Conservation (phyloP, 1,140 invertebrate genomes). For the Aphidius ervi region DNA sequence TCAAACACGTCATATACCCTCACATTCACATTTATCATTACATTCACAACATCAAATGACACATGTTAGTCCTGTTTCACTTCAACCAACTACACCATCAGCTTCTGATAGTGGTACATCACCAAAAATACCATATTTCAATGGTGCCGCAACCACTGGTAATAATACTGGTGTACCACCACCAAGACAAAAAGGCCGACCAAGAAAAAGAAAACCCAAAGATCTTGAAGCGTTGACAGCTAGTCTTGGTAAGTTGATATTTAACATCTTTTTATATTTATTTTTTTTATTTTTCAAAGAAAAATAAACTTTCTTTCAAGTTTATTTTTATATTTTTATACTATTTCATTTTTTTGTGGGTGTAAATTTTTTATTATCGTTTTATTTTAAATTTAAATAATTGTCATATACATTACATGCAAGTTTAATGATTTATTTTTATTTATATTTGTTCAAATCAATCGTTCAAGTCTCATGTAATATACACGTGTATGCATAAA, state of each 20-base stretch:
- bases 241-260: conserved; percentile 67
- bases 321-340: no score
- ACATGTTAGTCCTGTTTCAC: conserved; percentile 46
- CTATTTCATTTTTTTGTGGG: background rate
- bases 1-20: conserved; percentile 42
- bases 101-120: conserved; percentile 42
- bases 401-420: no score
- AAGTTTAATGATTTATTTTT: no score
- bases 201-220: conserved; percentile 86
- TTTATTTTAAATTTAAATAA: no score
- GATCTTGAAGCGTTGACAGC: conserved; percentile 80
- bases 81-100: conserved; percentile 44
- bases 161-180: conserved; percentile 52
- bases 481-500: conserved; percentile 18
- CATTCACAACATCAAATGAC: conserved; percentile 49
- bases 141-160: conserved; percentile 63
- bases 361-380: no score
- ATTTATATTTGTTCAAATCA: background rate
- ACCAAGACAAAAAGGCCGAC: conserved; percentile 84
- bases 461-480: background rate
- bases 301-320: background rate
- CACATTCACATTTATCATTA: conserved; percentile 50
- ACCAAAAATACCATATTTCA: conserved; percentile 65
- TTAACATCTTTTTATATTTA: conserved; percentile 6
- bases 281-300: no score